Evolutionary conservation across 2,888 invertebrate genomes (phyloP), one percentile per base, ranked within the genome.

Genomic region (Colletes collaris): DNA sequence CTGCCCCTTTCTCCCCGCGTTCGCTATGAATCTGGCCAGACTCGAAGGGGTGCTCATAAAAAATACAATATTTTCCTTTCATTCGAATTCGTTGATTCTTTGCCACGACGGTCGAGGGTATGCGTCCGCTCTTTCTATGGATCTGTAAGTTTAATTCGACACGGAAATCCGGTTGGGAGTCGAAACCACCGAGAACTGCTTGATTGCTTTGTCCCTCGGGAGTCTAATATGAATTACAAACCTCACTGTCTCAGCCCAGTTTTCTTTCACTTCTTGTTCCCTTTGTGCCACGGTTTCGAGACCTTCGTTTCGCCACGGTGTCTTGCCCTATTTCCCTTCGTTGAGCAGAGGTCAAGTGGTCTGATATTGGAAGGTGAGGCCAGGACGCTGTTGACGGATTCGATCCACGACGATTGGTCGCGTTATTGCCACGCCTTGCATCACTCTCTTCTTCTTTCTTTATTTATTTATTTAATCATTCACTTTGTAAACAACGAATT

Each of bases 111-210:
- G 10, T 7, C 44, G 7, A 8, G 44, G 44, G 44, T 7, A 3
- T 1, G 44, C 8, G 44, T 13, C 35, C 40, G 27, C 62, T 44
- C 70, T 60, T 75, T 44, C 37, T 35, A 58, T 16, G 16, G 73
- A 83, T 89, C 86, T 88, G 89, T 88, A 86, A 89, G 86, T 89
- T 87, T 89, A 89, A 88, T 87, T 89, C 80, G 82, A 84, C 82
- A 83, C 81, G 86, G 81, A 83, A 84, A 83, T 76, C 80, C 65
- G 69, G 62, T n/a, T 62, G 69, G 16, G 27, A 70, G 64, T 44
- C 67, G 62, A 65, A 59, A 59, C 72, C 79, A 35, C 71, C 27
- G 59, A 46, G 44, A 66, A 77, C 73, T 55, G 79, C 81, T 80
- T 88, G 87, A 88, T 86, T 86, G 88, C 88, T 86, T 86, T 81